A percentile compares a stretch with the other conserved stretches of the same genome.
phyloP scores from a whole-genome alignment of 2,113 vertebrate species.

The Plecotus auritus region DNA sequence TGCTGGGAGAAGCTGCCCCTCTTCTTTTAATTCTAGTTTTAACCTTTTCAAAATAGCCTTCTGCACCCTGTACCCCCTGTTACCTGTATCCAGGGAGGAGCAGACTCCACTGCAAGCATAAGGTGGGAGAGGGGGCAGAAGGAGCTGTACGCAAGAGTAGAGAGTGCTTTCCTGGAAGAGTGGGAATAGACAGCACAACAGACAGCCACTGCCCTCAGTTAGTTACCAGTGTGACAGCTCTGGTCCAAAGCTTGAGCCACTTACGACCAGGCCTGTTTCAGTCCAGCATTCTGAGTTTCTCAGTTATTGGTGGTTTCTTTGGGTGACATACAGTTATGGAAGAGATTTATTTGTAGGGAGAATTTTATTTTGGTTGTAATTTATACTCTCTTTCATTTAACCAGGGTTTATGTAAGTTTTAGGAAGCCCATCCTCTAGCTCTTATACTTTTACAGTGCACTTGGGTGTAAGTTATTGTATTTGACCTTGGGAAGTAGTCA shows the following conservation, averaged over 20 bases:
- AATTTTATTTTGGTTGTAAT: neutral
- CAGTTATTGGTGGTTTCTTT: neutral
- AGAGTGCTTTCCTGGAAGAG: neutral
- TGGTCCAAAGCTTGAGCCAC: neutral
- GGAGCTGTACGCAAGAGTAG: too few relatives aligned
- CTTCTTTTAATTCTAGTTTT: neutral
- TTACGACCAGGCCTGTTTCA: neutral
- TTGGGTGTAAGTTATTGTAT: neutral
- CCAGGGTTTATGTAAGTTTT: neutral
- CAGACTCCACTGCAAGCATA: neutral
- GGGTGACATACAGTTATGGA: neutral
- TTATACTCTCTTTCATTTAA: neutral
- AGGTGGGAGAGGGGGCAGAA: neutral
- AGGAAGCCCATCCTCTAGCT: neutral
- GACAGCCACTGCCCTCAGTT: neutral
- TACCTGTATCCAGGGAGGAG: neutral
- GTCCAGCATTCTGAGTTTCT: neutral
- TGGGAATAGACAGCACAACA: neutral
- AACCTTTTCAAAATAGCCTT: neutral
- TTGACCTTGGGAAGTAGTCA: neutral
- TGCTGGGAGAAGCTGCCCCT: neutral
- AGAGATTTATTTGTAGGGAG: neutral
- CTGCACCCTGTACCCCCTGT: rapidly evolving
- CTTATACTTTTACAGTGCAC: neutral
- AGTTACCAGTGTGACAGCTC: neutral